These are phyloP conservation scores for Synanthedon vespiformis DNA, from an alignment of 2,888 invertebrate species.

Conservation along the genomic window DNA sequence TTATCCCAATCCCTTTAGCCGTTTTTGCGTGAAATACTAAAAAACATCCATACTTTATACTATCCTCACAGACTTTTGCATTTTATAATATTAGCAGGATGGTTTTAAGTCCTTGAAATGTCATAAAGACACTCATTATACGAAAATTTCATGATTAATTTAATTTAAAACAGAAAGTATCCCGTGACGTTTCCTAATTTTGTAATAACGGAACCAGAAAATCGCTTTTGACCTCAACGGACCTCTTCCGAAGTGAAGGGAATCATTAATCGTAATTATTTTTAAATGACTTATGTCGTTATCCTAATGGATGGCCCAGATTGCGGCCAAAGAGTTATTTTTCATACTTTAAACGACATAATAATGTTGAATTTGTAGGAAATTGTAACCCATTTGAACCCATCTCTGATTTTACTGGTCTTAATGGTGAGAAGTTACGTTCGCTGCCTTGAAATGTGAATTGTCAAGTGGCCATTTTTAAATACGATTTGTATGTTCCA, in stretches of 20 bases:
- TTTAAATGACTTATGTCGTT: conserved; percentile 9
- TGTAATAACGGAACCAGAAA: background rate
- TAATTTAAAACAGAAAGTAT: background rate
- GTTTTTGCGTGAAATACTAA: too few species aligned
- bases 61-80: too few species aligned
- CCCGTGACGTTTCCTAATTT: background rate
- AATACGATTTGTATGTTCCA: too few species aligned
- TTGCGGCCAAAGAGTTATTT: conserved; percentile 4
- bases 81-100: too few species aligned
- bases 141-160: too few species aligned
- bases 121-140: too few species aligned
- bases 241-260: background rate
- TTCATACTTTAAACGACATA: conserved; percentile 1
- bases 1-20: too few species aligned
- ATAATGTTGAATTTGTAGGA: background rate
- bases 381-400: background rate
- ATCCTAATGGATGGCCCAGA: conserved; percentile 5
- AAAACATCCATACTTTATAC: too few species aligned
- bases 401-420: background rate
- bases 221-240: background rate
- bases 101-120: too few species aligned
- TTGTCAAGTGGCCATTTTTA: too few species aligned
- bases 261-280: conserved; percentile 9
- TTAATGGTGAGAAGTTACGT: too few species aligned
- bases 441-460: too few species aligned